Conservation (phyloP, 2,113 vertebrate species). For the Varanus salvator region DNA sequence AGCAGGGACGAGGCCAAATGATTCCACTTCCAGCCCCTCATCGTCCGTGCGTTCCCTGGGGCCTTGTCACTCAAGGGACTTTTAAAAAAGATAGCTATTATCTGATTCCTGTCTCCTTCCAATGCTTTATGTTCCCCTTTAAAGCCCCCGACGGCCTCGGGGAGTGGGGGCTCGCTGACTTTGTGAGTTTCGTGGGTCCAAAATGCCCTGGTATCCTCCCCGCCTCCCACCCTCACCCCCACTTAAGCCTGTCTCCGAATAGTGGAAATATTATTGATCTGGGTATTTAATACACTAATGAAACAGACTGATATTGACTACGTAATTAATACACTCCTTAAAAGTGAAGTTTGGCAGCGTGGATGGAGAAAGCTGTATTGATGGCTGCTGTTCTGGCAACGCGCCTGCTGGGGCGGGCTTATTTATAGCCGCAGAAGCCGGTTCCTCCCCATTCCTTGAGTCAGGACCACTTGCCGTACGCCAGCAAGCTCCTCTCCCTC, state of each 20-base stretch:
- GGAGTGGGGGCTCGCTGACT: constrained; percentile 62
- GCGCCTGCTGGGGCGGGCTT: constrained; percentile 68
- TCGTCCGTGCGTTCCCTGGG: constrained; percentile 74
- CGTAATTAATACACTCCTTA: constrained; percentile 84
- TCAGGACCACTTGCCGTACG: constrained; percentile 69
- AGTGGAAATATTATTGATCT: constrained; percentile 83
- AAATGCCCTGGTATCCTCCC: constrained; percentile 52
- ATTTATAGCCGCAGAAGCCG: constrained; percentile 76
- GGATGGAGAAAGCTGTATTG: constrained; percentile 74
- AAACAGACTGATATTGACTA: constrained; percentile 81
- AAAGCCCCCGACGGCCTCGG: constrained; percentile 64
- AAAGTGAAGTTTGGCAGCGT: constrained; percentile 80
- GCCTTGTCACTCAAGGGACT: constrained; percentile 73
- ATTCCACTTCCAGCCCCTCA: constrained; percentile 73
- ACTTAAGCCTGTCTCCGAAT: constrained; percentile 70
- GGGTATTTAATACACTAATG: constrained; percentile 85
- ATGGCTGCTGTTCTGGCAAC: constrained; percentile 69
- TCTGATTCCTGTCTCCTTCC: constrained; percentile 77
- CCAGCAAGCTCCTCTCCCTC: constrained; percentile 66
- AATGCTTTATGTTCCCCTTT: constrained; percentile 79
- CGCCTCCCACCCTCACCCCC: constrained; percentile 21
- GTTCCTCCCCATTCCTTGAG: constrained; percentile 71
- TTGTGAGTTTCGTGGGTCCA: constrained; percentile 73
- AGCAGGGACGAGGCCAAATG: constrained; percentile 70
- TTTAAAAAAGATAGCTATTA: constrained; percentile 70